phyloP scores from a whole-genome alignment of 2,113 vertebrate species.

The Takifugu flavidus region DNA sequence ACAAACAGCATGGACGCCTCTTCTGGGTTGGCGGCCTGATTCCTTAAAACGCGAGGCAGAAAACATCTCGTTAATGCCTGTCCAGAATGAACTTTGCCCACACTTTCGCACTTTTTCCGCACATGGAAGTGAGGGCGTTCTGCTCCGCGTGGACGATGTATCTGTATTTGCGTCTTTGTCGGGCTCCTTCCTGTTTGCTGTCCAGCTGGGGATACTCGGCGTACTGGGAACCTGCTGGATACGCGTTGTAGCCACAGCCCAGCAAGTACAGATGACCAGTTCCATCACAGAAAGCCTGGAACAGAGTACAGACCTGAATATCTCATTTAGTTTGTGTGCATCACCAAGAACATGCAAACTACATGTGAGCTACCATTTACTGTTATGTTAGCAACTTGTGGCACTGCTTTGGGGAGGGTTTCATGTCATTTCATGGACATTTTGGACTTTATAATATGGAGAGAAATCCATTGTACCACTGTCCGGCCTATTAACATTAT shows the following conservation, averaged over 20 bases:
- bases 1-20: constrained; percentile 91
- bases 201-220: constrained; percentile 95
- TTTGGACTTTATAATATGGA: no score
- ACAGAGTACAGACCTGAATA: neutral
- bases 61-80: neutral
- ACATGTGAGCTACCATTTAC: no score
- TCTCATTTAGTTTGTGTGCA: neutral
- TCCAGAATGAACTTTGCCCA: neutral
- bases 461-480: no score
- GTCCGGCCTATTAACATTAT: no score
- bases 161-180: constrained; percentile 89
- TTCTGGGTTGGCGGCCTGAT: constrained; percentile 82
- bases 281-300: constrained; percentile 79
- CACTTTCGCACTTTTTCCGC: constrained; percentile 9
- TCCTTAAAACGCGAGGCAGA: constrained; percentile 67
- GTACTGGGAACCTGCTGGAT: constrained; percentile 88
- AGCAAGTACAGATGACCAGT: constrained; percentile 84
- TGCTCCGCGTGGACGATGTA: constrained; percentile 95
- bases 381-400: no score
- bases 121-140: constrained; percentile 96
- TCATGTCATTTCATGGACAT: no score
- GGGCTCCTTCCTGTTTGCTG: constrained; percentile 86
- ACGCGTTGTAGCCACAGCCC: constrained; percentile 94
- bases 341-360: no score
- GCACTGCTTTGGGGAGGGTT: no score